Base-by-base conservation (phyloP, 2,797 vertebrate genomes). In the Streptopelia turtur region DNA sequence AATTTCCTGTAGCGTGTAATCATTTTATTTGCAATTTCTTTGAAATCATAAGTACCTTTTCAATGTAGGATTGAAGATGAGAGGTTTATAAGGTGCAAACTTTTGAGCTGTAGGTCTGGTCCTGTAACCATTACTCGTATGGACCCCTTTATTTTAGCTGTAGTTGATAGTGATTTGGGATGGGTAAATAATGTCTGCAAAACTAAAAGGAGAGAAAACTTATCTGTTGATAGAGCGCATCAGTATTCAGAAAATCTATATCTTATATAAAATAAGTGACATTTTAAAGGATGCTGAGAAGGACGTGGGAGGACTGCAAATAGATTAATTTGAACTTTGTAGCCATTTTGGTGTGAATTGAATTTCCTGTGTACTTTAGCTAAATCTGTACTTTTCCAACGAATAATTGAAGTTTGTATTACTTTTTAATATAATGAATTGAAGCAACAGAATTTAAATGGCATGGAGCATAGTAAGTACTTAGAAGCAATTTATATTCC, bases 11-110 rank as follows among this genome's bases (percentile, higher is more conserved):
- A 77, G 81, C 18, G 17, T 92, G 75, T 70, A 95, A 86, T 96
- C 93, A 96, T 80, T 93, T 93, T 91, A 97, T 92, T 81, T 94
- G 80, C 50, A 90, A 82, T 78, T 96, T 95, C 82, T 93, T 93
- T 93, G 76, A 88, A 93, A 63, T 61, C 35, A 17, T 77, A 93
- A 95, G 87, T 93, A 93, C 90, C 60, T 84, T 94, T 82, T 87
- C 52, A 93, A 92, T 35, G 33, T 60, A 64, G 49, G 47, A 75
- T 81, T 49, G 57, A 93, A 90, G 63, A 90, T 49, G 81, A 89
- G 92, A 53, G 74, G 43, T 88, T 95, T 93, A 13, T 69, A 41
- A 92, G 71, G 83, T 83, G 43, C 49, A 71, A 90, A 89, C 83
- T 75, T 96, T 25, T 9, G 55, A 89, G 64, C 52, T 49, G 0